Percentiles rank a stretch among this genome's conserved stretches.
phyloP scores from a whole-genome alignment of 1,140 invertebrate genomes.

The fruit fly (Drosophila melanogaster) region Release_6_plus_ISO1_MT NT_037436.4:7454001-7454500 shows the following conservation, averaged over 20 bases:
- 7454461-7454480: slow-evolving; percentile 79
- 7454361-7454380: slow-evolving; percentile 66
- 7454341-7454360: slow-evolving; percentile 24
- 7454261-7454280: slow-evolving; percentile 80
- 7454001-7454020: slow-evolving; percentile 49
- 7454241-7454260: slow-evolving; percentile 62
- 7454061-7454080: slow-evolving; percentile 5
- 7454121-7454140: slow-evolving; percentile 45
- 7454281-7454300: slow-evolving; percentile 39
- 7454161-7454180: slow-evolving; percentile 73
- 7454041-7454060: slow-evolving; percentile 21
- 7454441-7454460: slow-evolving; percentile 68
- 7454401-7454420: slow-evolving; percentile 32
- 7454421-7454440: slow-evolving; percentile 61
- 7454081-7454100: slow-evolving; percentile 15
- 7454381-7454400: slow-evolving; percentile 32
- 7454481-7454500: slow-evolving; percentile 43
- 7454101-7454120: slow-evolving; percentile 49
- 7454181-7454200: slow-evolving; percentile 78
- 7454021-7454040: slow-evolving; percentile 50
- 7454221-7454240: slow-evolving; percentile 24
- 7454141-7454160: slow-evolving; percentile 22
- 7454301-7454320: slow-evolving; percentile 56
- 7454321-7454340: slow-evolving; percentile 27
- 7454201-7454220: slow-evolving; percentile 60